These are phyloP conservation scores for Paraescarpia echinospica DNA, from an alignment of 1,140 invertebrate genomes.

Conservation along the genomic window DNA sequence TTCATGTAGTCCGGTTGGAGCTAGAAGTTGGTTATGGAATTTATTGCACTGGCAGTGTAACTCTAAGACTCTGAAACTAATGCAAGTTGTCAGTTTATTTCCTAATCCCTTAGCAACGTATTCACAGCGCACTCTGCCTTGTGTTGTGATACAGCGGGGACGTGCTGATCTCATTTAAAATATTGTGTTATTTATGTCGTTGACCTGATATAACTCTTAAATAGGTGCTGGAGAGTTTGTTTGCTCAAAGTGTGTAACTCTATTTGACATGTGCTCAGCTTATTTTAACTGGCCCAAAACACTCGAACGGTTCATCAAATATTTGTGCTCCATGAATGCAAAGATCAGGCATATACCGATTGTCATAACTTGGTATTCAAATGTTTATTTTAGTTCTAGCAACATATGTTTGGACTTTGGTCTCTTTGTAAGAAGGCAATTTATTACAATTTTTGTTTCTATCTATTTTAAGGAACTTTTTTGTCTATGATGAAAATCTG, in stretches of 20 bases:
- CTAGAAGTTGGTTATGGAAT: background rate
- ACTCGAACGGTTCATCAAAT: background rate
- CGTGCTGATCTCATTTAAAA: background rate
- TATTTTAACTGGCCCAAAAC: background rate
- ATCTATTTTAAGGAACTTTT: background rate
- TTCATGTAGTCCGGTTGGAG: background rate
- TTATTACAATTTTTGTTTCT: background rate
- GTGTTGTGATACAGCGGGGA: background rate
- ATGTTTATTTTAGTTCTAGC: background rate
- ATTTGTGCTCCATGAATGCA: background rate
- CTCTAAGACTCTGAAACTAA: background rate
- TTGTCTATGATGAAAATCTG: too few relatives aligned
- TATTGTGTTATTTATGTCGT: background rate
- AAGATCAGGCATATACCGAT: background rate
- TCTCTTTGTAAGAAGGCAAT: background rate
- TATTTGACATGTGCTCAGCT: conserved; percentile 1
- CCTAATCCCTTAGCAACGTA: background rate
- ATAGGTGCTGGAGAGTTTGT: background rate
- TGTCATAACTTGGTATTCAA: background rate
- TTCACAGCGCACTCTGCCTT: background rate
- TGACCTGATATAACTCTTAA: background rate
- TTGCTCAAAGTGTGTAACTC: background rate
- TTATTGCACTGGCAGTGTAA: background rate
- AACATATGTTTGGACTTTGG: background rate
- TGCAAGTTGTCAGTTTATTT: background rate